Evolutionary conservation across 2,888 invertebrate species (phyloP).

Genomic region (Perithous albicinctus): DNA sequence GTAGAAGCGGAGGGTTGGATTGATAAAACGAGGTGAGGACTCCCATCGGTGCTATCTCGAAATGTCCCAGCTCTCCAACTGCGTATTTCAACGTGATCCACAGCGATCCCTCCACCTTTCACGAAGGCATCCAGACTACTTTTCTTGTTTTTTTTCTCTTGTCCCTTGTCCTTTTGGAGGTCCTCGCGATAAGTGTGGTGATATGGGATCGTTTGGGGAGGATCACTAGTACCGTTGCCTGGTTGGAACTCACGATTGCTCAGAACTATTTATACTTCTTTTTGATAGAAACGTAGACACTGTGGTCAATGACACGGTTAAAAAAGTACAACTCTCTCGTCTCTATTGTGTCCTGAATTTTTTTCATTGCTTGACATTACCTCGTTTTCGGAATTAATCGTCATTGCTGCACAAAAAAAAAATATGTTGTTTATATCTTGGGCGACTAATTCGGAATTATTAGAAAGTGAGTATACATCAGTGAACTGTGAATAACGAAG

Average conservation of each 20-base stretch:
- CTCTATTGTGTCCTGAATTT: neutral
- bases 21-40: slow-evolving; percentile 72
- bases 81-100: slow-evolving; percentile 68
- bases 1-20: slow-evolving; percentile 64
- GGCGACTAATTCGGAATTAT: too few relatives aligned
- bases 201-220: slow-evolving; percentile 8
- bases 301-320: neutral
- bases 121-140: slow-evolving; percentile 31
- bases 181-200: slow-evolving; percentile 35
- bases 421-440: too few relatives aligned
- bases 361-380: too few relatives aligned
- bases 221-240: neutral
- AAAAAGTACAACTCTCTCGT: neutral
- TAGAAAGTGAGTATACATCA: too few relatives aligned
- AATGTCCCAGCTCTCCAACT: slow-evolving; percentile 60
- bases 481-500: too few relatives aligned
- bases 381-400: too few relatives aligned
- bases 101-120: slow-evolving; percentile 46
- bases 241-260: neutral
- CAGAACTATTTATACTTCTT: slow-evolving; percentile 6
- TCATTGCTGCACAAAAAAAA: too few relatives aligned
- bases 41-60: slow-evolving; percentile 70
- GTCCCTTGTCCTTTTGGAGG: slow-evolving; percentile 28
- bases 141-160: slow-evolving; percentile 26
- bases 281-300: neutral